Percentiles rank a stretch among this genome's conserved stretches.
Conservation (phyloP, 2,797 vertebrate species). For the Megalops cyprinoides region DNA sequence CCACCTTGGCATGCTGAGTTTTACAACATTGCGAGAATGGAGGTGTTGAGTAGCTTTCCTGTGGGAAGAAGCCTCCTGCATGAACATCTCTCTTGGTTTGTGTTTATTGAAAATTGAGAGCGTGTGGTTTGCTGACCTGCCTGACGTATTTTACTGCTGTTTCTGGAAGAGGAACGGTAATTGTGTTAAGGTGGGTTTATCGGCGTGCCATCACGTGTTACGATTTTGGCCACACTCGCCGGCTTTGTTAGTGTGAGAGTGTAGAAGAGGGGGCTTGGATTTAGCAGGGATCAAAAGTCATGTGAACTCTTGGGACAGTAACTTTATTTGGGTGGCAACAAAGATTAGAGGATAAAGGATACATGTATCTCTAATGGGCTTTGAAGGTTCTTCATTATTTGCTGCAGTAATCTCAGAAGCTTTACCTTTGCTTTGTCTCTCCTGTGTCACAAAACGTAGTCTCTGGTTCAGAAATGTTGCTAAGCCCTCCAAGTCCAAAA, state of each 20-base stretch:
- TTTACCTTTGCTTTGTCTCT: background rate
- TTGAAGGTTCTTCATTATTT: background rate
- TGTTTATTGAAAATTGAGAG: background rate
- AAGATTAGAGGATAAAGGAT: no score
- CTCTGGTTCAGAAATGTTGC: slow-evolving; percentile 63
- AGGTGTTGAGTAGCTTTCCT: no score
- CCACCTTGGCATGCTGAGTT: background rate
- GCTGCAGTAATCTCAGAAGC: background rate
- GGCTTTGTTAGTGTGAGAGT: background rate
- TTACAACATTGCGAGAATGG: background rate
- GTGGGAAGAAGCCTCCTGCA: background rate
- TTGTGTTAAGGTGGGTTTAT: background rate
- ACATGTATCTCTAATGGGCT: background rate
- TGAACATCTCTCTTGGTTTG: background rate
- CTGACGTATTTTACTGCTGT: background rate
- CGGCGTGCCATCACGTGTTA: background rate
- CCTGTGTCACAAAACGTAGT: slow-evolving; percentile 68
- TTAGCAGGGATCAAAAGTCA: background rate
- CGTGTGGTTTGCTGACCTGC: background rate
- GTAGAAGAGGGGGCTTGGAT: background rate
- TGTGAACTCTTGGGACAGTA: background rate
- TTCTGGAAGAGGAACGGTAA: no score
- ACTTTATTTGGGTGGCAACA: no score
- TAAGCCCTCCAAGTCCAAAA: slow-evolving; percentile 47
- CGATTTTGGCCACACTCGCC: background rate